These are phyloP conservation scores for Jacana jacana DNA, from an alignment of 2,113 vertebrate species.

Conservation along the genomic window DNA sequence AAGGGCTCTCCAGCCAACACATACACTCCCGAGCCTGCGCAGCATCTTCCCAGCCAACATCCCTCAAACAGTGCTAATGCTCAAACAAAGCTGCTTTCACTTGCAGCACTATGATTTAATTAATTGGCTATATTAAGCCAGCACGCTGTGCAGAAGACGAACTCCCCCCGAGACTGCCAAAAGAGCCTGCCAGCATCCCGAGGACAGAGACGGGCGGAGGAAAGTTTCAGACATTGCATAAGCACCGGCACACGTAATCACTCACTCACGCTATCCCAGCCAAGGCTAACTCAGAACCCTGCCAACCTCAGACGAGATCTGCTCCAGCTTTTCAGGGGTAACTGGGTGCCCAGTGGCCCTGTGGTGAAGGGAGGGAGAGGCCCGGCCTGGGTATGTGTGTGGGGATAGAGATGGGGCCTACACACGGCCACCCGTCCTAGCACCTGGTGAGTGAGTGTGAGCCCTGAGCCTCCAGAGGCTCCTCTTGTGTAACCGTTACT, in stretches of 20 bases:
- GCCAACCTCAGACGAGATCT: not conserved
- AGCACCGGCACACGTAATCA: not conserved
- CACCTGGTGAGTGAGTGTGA: fast-evolving
- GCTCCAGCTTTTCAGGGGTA: not conserved
- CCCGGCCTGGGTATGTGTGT: not conserved
- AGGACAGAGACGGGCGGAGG: not conserved
- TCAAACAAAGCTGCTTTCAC: not conserved
- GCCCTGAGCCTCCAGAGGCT: not conserved
- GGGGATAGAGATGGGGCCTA: not conserved
- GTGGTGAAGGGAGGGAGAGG: not conserved
- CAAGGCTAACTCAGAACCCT: not conserved
- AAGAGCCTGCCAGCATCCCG: not conserved
- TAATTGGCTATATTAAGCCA: not conserved
- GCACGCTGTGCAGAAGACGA: not conserved
- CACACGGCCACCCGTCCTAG: not conserved
- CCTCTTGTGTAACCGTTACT: not conserved
- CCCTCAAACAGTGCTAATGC: not conserved
- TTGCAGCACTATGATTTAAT: not conserved
- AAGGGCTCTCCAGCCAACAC: not conserved
- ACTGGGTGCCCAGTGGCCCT: not conserved
- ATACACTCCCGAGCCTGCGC: fast-evolving
- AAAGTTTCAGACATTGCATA: constrained; percentile 39
- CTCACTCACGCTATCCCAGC: fast-evolving
- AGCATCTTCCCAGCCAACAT: not conserved
- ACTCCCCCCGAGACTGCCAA: not conserved